A percentile compares a stretch with the other conserved stretches of the same genome.
These are phyloP conservation scores for Drosophila paramelanica DNA, from an alignment of 2,888 invertebrate species.

Conservation along the genomic window DNA sequence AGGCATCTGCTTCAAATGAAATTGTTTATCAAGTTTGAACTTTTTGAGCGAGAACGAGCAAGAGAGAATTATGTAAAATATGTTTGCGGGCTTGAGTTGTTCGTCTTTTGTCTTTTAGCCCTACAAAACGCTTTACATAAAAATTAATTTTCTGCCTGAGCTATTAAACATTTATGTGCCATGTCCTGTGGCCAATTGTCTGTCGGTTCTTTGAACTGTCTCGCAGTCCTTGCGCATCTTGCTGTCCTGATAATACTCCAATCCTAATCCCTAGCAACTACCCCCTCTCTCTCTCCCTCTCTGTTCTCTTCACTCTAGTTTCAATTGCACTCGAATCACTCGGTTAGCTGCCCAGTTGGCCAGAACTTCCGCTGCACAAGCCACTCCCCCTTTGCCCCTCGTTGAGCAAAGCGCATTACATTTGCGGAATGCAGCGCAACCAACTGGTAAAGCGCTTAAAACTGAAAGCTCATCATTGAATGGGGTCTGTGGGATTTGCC, in stretches of 20 bases:
- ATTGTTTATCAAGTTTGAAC: conserved; percentile 77
- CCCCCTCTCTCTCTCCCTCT: neutral
- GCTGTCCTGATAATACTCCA: conserved; percentile 12
- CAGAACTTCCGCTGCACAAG: conserved; percentile 44
- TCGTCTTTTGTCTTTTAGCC: conserved; percentile 33
- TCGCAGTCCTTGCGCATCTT: conserved; percentile 1
- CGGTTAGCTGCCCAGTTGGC: conserved; percentile 39
- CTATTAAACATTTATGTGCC: conserved; percentile 60
- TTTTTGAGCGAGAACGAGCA: conserved; percentile 24
- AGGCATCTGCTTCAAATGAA: conserved; percentile 72
- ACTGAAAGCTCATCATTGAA: conserved; percentile 57
- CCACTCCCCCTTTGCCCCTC: neutral
- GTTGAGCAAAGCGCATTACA: conserved; percentile 54
- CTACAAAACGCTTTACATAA: conserved; percentile 38
- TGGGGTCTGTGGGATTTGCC: conserved; percentile 18
- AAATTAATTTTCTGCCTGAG: conserved; percentile 73
- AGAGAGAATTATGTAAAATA: conserved; percentile 75
- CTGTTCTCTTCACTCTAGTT: conserved; percentile 1
- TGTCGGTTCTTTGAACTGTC: conserved; percentile 5
- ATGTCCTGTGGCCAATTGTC: conserved; percentile 23
- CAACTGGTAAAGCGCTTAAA: conserved; percentile 67
- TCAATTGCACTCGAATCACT: conserved; percentile 45
- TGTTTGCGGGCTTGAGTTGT: conserved; percentile 50
- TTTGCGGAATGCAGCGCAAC: conserved; percentile 35
- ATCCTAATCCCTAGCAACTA: conserved; percentile 65